Base-by-base conservation (phyloP, 2,888 invertebrate species). In the Leptothorax acervorum region DNA sequence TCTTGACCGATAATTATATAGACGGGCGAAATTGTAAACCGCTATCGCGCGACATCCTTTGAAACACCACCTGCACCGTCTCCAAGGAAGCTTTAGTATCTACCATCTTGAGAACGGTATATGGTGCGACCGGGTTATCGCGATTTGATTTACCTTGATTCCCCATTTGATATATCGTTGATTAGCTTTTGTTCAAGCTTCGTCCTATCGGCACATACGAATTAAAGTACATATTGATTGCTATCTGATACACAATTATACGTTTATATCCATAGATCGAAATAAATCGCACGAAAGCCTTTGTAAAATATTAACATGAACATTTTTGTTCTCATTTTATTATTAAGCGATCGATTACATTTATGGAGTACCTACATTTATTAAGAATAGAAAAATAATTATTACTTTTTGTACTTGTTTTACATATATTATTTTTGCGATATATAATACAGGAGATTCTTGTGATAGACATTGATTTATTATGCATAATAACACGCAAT, bases 1-100 rank as follows among this genome's bases (percentile, higher is more conserved):
- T 86, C 90, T 88, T 88, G 86, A 75, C 89, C 87, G 93, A 93
- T 93, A 93, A 92, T 93, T 93, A 90, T 89, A 89, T 87, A 87
- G 87, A 86, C 86, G 85, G 87, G 88, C 81, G 86, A 89, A 93
- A 93, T 92, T 92, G 89, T 91, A 90, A 91, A 90, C 86, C 90
- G 86, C 84, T 91, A 90, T 91, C 86, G 85, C 71, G 82, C 79
- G 48, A 53, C 82, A 75, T 68, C 79, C 85, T 83, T 74, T 83
- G 76, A 83, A 82, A 74, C 79, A 82, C 45, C 48, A 73, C 45
- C 35, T 60, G 70, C 79, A 82, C 45, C 48, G 76, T 51, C 35
- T 60, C 28, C 23, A 15, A 62, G 42, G 31, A 35, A 73, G 45
- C 60, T 35, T 82, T 66, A 12, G 28, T 76, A 63, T 63, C 48